These are phyloP conservation scores for Eledona agricola DNA, from an alignment of 2,888 invertebrate species.

Conservation along the genomic window DNA sequence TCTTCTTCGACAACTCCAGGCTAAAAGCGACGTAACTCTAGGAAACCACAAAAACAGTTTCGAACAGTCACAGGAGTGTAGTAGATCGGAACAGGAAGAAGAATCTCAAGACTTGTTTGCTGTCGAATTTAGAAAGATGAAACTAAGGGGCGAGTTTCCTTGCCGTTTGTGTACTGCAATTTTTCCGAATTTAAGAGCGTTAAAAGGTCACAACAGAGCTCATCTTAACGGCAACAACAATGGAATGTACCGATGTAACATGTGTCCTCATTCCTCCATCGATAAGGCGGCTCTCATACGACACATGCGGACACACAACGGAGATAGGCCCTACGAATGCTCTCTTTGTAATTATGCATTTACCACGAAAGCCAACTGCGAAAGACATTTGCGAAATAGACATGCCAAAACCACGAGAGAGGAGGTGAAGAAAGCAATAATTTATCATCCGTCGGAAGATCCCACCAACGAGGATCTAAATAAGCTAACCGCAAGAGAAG, in stretches of 20 bases:
- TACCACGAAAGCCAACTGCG: slow-evolving; percentile 97
- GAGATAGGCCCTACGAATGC: slow-evolving; percentile 94
- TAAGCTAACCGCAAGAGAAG: slow-evolving; percentile 65
- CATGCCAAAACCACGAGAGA: slow-evolving; percentile 87
- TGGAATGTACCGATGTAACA: slow-evolving; percentile 90
- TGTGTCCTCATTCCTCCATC: slow-evolving; percentile 88
- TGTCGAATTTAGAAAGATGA: slow-evolving; percentile 88
- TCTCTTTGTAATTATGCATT: slow-evolving; percentile 96
- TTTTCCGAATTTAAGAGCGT: slow-evolving; percentile 86
- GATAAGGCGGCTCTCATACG: slow-evolving; percentile 92
- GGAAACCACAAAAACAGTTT: slow-evolving; percentile 1
- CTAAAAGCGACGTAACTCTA: slow-evolving; percentile 51
- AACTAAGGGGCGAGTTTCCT: slow-evolving; percentile 87
- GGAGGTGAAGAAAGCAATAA: slow-evolving; percentile 87
- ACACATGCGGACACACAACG: slow-evolving; percentile 94
- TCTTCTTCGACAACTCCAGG: slow-evolving; percentile 71
- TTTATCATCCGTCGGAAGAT: slow-evolving; percentile 87
- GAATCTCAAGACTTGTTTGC: slow-evolving; percentile 86
- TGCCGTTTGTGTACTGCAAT: slow-evolving; percentile 88
- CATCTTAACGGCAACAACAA: slow-evolving; percentile 80
- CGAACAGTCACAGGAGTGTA: slow-evolving; percentile 1
- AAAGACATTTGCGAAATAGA: slow-evolving; percentile 90
- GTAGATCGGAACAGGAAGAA: slow-evolving; percentile 65
- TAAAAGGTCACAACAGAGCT: slow-evolving; percentile 90
- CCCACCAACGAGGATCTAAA: slow-evolving; percentile 78